These are phyloP conservation scores for Halichoerus grypus DNA, from an alignment of 2,113 vertebrate genomes.

Conservation along the genomic window DNA sequence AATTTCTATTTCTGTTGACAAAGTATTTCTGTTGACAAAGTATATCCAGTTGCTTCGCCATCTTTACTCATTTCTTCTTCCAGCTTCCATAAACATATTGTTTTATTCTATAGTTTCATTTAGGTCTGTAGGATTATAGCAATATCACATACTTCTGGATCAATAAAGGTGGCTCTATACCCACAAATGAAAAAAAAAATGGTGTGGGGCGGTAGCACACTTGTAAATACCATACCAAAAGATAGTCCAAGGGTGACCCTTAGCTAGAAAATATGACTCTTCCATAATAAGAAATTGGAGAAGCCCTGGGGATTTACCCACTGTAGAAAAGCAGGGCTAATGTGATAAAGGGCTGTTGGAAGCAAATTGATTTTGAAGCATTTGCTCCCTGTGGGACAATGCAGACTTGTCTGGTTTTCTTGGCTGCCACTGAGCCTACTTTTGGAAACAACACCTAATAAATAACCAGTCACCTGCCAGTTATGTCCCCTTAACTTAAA, in stretches of 20 bases:
- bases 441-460: not conserved
- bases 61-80: not conserved
- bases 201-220: rapidly evolving
- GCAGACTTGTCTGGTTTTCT: not conserved
- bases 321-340: not conserved
- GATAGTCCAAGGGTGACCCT: not conserved
- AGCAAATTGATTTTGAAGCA: not conserved
- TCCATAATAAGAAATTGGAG: not conserved
- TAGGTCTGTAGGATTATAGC: not conserved
- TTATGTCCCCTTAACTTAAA: not conserved
- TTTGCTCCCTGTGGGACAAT: not conserved
- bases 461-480: not conserved
- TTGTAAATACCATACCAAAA: not conserved
- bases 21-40: not conserved
- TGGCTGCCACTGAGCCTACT: not conserved
- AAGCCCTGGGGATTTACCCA: not conserved
- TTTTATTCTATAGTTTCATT: not conserved
- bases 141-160: not conserved
- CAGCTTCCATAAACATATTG: not conserved
- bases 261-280: not conserved
- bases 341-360: not conserved
- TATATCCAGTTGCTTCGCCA: not conserved
- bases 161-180: not conserved
- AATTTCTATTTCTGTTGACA: not conserved
- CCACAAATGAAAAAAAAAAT: not conserved